These are phyloP conservation scores for Halcyon malimbica DNA, from an alignment of 2,113 vertebrate genomes.

Conservation along the genomic window DNA sequence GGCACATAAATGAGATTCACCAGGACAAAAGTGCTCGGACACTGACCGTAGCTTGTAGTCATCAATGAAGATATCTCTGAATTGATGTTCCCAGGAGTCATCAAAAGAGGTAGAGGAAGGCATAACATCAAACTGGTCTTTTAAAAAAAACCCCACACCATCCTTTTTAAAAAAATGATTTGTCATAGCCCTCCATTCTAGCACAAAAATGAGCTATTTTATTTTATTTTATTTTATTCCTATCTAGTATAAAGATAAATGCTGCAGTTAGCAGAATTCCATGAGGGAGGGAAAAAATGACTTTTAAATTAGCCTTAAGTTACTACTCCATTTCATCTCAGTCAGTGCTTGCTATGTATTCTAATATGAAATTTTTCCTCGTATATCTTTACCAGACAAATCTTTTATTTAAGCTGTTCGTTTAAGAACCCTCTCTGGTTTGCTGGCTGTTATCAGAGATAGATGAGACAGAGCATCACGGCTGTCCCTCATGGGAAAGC, in stretches of 20 bases:
- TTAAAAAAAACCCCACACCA: fast-evolving
- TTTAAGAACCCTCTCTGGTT: not conserved
- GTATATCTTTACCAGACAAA: not conserved
- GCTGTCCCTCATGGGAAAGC: not conserved
- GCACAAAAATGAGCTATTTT: not conserved
- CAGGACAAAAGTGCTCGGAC: not conserved
- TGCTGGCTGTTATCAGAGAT: not conserved
- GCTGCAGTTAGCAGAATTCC: conserved; percentile 1
- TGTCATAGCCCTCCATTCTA: not conserved
- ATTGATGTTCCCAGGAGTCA: not conserved
- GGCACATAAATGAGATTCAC: not conserved
- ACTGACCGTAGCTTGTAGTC: not conserved
- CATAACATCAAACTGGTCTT: not conserved
- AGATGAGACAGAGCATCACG: not conserved
- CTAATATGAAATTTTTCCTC: not conserved
- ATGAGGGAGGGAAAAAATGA: not conserved
- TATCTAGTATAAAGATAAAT: not conserved
- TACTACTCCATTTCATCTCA: conserved; percentile 14
- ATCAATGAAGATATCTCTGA: not conserved
- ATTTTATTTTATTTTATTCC: not conserved
- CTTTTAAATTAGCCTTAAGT: not conserved
- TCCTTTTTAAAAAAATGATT: not conserved
- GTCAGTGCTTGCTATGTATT: not conserved
- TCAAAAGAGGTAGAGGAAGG: not conserved
- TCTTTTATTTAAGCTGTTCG: not conserved